A percentile compares a stretch with the other conserved stretches of the same genome.
Evolutionary conservation across 2,888 invertebrate genomes (phyloP).

Genomic region (Pandemis cinnamomeana): DNA sequence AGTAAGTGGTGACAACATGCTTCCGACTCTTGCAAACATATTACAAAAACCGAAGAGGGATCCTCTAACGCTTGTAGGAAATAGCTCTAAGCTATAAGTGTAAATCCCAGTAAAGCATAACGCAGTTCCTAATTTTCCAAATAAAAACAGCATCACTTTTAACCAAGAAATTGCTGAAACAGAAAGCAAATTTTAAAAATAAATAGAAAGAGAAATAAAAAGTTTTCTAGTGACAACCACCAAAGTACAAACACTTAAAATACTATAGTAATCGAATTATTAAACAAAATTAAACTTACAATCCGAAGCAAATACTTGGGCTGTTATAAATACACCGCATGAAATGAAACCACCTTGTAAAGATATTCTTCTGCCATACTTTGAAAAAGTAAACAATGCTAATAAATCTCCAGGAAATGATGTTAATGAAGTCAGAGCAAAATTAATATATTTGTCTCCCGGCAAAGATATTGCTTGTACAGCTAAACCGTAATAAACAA

Average conservation of each 20-base stretch:
- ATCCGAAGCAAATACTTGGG: slow-evolving; percentile 63
- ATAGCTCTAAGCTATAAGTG: slow-evolving; percentile 71
- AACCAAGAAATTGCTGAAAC: slow-evolving; percentile 64
- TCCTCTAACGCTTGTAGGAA: slow-evolving; percentile 73
- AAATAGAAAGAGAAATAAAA: background rate
- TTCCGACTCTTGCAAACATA: slow-evolving; percentile 68
- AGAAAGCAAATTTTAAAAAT: background rate
- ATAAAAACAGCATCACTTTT: slow-evolving; percentile 64
- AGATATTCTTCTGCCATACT: slow-evolving; percentile 65
- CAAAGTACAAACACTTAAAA: too few relatives aligned
- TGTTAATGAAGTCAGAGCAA: slow-evolving; percentile 63
- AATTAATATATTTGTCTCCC: slow-evolving; percentile 73
- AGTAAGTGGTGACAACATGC: slow-evolving; percentile 72
- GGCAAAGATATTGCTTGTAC: slow-evolving; percentile 68
- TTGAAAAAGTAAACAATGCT: slow-evolving; percentile 64
- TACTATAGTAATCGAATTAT: background rate
- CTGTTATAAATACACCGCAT: slow-evolving; percentile 63
- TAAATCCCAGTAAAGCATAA: slow-evolving; percentile 72
- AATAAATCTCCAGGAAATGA: slow-evolving; percentile 73
- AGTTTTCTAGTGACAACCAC: too few relatives aligned
- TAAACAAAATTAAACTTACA: slow-evolving; percentile 54
- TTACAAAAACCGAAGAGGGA: slow-evolving; percentile 69
- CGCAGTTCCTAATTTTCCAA: slow-evolving; percentile 68
- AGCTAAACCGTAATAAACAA: slow-evolving; percentile 68
- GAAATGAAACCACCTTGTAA: slow-evolving; percentile 64